Percentiles rank a stretch among this genome's conserved stretches.
These are phyloP conservation scores for Ammospiza maritima DNA, from an alignment of 2,797 vertebrate genomes.

Conservation along the genomic window DNA sequence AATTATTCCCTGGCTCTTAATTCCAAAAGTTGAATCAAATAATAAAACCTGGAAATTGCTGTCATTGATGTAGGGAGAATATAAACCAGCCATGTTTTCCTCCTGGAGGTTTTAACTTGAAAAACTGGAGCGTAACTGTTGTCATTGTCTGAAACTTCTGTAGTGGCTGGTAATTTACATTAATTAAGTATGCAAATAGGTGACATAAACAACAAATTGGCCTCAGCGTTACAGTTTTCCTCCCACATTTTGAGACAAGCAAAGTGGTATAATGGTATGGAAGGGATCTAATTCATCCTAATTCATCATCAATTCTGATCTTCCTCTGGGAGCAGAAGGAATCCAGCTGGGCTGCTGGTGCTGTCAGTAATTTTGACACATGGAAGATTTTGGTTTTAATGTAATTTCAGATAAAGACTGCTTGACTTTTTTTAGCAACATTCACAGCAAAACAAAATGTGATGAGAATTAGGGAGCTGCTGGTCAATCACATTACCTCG, in stretches of 20 bases:
- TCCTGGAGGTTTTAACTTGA: constrained; percentile 19
- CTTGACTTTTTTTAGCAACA: neutral
- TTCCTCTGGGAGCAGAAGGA: constrained; percentile 26
- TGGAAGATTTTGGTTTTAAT: neutral
- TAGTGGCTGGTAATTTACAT: constrained; percentile 47
- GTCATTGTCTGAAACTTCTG: constrained; percentile 50
- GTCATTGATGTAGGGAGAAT: neutral
- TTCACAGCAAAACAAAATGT: neutral
- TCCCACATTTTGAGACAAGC: neutral
- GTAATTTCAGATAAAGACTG: neutral
- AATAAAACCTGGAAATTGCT: constrained; percentile 26
- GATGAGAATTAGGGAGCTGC: neutral
- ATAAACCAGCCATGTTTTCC: neutral
- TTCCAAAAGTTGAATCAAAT: neutral
- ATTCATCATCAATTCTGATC: no score
- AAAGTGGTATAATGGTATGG: constrained; percentile 33
- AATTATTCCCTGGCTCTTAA: neutral
- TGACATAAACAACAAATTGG: constrained; percentile 62
- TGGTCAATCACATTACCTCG: neutral
- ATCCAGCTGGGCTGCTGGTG: neutral
- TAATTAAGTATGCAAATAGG: constrained; percentile 60
- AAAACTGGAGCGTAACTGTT: constrained; percentile 32
- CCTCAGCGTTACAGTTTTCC: constrained; percentile 52
- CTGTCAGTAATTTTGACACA: neutral
- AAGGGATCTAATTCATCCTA: constrained; percentile 59